These are phyloP conservation scores for Eidolon helvum DNA, from an alignment of 2,113 vertebrate genomes.

Conservation along the genomic window DNA sequence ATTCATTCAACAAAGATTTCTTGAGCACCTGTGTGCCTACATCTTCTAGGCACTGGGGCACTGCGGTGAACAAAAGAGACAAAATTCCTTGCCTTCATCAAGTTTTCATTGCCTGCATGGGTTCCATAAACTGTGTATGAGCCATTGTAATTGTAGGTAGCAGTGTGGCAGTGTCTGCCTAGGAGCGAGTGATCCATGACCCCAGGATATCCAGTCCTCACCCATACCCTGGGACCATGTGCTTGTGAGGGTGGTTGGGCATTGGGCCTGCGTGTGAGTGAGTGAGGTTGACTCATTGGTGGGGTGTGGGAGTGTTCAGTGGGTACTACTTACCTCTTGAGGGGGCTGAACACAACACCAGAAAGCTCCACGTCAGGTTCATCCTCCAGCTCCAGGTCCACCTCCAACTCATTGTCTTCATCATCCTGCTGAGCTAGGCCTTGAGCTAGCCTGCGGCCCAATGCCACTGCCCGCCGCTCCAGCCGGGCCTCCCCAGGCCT, in stretches of 20 bases:
- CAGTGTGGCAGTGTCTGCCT: not conserved
- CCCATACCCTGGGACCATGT: not conserved
- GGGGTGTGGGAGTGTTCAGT: not conserved
- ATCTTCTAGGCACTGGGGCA: not conserved
- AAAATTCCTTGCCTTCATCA: not conserved
- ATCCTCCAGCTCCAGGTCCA: constrained; percentile 87
- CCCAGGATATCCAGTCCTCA: not conserved
- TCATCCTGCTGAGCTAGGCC: constrained; percentile 85
- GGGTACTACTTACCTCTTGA: constrained; percentile 87
- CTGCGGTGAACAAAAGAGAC: not conserved
- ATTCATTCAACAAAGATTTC: not conserved
- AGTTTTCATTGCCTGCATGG: not conserved
- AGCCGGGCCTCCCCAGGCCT: constrained; percentile 66
- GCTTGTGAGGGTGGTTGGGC: not conserved
- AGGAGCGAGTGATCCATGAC: not conserved
- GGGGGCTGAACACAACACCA: constrained; percentile 86
- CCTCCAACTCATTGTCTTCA: constrained; percentile 86
- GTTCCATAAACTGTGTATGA: not conserved
- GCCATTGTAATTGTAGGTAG: not conserved
- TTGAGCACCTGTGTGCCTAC: not conserved
- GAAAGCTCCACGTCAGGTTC: constrained; percentile 86
- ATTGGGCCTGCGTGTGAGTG: not conserved
- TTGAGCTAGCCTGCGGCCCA: constrained; percentile 87
- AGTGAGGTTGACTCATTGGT: not conserved
- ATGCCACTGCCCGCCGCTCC: constrained; percentile 82